Conservation (phyloP, 2,888 invertebrate species). For the Synanthedon formicaeformis region DNA sequence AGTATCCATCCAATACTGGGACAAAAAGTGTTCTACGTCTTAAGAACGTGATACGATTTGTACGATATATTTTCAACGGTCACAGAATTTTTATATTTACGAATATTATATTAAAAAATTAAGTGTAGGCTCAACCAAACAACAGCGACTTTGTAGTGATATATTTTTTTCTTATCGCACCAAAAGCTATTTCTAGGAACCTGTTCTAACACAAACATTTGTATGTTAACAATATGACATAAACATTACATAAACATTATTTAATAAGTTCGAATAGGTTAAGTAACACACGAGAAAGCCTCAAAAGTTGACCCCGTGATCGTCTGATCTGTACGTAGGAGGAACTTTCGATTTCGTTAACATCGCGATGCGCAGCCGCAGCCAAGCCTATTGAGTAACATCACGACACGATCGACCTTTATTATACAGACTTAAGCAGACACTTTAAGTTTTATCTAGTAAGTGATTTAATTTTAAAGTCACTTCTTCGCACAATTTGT, state of each 20-base stretch:
- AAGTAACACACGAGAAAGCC: conserved; percentile 52
- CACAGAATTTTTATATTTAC: no score
- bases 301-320: conserved; percentile 31
- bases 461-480: no score
- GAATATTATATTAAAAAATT: no score
- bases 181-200: no score
- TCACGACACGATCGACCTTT: conserved; percentile 29
- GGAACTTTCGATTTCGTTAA: conserved; percentile 47
- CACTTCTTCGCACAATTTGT: no score
- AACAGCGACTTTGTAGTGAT: no score
- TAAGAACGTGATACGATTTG: no score
- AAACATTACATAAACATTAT: conserved; percentile 5
- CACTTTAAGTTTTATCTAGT: not conserved
- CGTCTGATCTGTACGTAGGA: conserved; percentile 24
- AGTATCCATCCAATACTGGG: no score
- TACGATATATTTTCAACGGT: no score
- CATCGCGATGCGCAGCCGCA: conserved; percentile 11
- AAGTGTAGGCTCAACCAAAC: not conserved
- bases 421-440: conserved; percentile 9
- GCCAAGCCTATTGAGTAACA: conserved; percentile 8
- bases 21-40: no score
- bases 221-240: not conserved
- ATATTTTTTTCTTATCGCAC: no score
- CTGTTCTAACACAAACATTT: no score
- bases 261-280: conserved; percentile 38